phyloP scores from a whole-genome alignment of 2,797 vertebrate genomes.

The Peromyscus eremicus region DNA sequence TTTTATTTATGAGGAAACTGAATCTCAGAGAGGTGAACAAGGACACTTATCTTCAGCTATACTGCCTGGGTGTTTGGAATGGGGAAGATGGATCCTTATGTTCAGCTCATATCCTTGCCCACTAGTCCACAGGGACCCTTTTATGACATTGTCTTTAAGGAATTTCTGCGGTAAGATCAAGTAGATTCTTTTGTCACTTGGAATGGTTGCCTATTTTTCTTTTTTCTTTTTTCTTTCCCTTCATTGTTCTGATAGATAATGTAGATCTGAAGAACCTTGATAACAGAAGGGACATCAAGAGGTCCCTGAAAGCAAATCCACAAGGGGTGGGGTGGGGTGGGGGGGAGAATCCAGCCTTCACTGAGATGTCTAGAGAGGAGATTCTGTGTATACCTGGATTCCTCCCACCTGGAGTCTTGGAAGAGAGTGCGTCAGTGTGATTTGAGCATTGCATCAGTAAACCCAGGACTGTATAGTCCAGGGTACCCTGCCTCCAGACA shows the following conservation, averaged over 20 bases:
- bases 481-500: slow-evolving; percentile 13
- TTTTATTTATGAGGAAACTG: not conserved
- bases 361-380: not conserved
- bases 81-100: not conserved
- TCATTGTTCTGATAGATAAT: not conserved
- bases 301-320: not conserved
- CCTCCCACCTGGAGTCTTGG: not conserved
- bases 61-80: not conserved
- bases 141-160: not conserved
- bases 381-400: not conserved
- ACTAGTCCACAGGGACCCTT: not conserved
- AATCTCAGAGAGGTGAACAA: not conserved
- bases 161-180: not conserved
- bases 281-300: not conserved
- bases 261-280: not conserved
- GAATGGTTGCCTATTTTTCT: not conserved
- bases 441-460: not conserved
- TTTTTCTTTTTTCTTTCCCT: not conserved
- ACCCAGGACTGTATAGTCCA: not conserved
- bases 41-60: not conserved
- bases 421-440: not conserved
- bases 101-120: not conserved
- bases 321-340: not conserved
- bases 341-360: not conserved
- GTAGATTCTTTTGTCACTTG: not conserved